Conservation (phyloP, 1,140 invertebrate species). For the Melanaphis sacchari region DNA sequence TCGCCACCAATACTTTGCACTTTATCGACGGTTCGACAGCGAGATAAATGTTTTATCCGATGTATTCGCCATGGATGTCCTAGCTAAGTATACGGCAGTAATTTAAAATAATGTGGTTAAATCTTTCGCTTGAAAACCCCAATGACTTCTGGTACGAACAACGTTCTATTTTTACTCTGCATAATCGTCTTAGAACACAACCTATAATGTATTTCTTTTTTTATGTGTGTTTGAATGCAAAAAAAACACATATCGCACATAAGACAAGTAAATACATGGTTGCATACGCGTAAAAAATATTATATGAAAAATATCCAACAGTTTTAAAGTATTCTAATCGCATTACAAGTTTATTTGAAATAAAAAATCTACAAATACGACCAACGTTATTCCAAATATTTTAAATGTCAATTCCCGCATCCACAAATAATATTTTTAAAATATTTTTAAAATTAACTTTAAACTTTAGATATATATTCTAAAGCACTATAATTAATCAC, state of each 20-base stretch:
- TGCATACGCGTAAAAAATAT: background rate
- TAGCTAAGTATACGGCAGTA: background rate
- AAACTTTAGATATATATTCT: background rate
- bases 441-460: no score
- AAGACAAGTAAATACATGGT: background rate
- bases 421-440: background rate
- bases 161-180: background rate
- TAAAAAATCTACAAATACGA: background rate
- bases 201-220: background rate
- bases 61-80: background rate
- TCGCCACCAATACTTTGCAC: background rate
- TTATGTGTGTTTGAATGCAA: background rate
- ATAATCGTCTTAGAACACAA: background rate
- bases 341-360: background rate
- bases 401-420: background rate
- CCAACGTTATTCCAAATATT: background rate
- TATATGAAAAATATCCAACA: background rate
- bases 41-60: constrained; percentile 1
- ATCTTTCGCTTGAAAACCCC: background rate
- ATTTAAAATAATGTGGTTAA: constrained; percentile 1
- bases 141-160: background rate
- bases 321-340: background rate
- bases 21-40: background rate
- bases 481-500: background rate
- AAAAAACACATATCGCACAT: background rate